phyloP scores from a whole-genome alignment of 1,140 invertebrate species.

The Ridgeia piscesae region DNA sequence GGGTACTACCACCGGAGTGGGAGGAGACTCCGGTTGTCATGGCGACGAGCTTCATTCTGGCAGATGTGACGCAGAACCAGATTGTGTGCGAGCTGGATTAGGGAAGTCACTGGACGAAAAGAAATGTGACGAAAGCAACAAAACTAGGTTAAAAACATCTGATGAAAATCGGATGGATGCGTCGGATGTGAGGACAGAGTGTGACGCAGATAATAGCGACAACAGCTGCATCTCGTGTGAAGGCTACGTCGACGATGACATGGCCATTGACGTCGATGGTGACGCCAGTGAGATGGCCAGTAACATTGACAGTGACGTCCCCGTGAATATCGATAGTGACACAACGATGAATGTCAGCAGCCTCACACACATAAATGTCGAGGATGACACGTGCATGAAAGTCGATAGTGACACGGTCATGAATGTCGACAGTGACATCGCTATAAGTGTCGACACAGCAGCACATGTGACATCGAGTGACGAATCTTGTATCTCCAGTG shows the following conservation, averaged over 20 bases:
- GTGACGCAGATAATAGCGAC: neutral
- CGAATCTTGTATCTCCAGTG: neutral
- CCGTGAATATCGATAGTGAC: neutral
- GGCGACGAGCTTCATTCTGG: neutral
- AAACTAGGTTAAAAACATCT: neutral
- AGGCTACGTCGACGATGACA: slow-evolving; percentile 31
- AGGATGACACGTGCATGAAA: neutral
- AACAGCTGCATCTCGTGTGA: slow-evolving; percentile 1
- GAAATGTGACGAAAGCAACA: neutral
- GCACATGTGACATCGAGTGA: neutral
- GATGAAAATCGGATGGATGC: neutral
- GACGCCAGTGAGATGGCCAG: neutral
- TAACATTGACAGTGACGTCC: neutral
- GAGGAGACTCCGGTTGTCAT: neutral
- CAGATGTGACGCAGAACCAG: neutral
- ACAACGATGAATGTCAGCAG: neutral
- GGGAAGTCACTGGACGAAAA: neutral
- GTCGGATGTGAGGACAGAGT: neutral
- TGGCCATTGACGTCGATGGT: neutral
- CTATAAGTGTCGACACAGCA: neutral
- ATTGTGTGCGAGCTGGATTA: neutral
- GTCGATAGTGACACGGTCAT: neutral
- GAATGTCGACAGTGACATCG: neutral
- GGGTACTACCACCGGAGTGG: neutral
- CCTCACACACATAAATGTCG: neutral